Conservation (phyloP, 1,140 invertebrate species). For the Leptoteleia sp. region DNA sequence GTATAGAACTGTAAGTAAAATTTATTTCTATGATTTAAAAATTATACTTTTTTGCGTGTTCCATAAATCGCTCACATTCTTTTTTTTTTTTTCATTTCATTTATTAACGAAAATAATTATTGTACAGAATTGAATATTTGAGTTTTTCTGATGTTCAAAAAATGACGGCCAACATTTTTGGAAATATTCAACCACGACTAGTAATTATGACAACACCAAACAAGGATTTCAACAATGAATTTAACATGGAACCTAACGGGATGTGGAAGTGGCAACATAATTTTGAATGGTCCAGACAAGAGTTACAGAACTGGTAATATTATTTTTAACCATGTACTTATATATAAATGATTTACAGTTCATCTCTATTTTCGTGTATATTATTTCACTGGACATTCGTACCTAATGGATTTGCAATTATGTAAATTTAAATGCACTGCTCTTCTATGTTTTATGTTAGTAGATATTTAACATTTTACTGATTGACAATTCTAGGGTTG, state of each 20-base stretch:
- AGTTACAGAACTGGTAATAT: constrained; percentile 91
- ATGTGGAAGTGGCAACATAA: constrained; percentile 94
- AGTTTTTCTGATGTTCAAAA: constrained; percentile 84
- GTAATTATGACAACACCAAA: constrained; percentile 95
- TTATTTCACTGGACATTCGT: no score
- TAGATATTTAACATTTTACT: constrained; percentile 1
- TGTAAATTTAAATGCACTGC: no score
- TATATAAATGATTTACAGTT: no score
- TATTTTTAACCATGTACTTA: no score
- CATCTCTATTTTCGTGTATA: no score
- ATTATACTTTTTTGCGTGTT: no score
- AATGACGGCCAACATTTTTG: constrained; percentile 90
- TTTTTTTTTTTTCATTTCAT: no score
- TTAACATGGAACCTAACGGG: constrained; percentile 83
- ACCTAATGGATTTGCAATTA: no score
- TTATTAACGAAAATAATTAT: no score
- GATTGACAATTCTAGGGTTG: constrained; percentile 75
- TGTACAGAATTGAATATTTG: constrained; percentile 92
- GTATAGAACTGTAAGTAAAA: constrained; percentile 87
- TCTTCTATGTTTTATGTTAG: no score
- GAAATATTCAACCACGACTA: constrained; percentile 88
- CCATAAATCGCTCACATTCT: no score
- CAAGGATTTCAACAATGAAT: constrained; percentile 92
- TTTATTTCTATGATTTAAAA: no score
- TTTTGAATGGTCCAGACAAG: constrained; percentile 93